Base-by-base conservation (phyloP, 2,797 vertebrate genomes). In the Esox masquinongy region DNA sequence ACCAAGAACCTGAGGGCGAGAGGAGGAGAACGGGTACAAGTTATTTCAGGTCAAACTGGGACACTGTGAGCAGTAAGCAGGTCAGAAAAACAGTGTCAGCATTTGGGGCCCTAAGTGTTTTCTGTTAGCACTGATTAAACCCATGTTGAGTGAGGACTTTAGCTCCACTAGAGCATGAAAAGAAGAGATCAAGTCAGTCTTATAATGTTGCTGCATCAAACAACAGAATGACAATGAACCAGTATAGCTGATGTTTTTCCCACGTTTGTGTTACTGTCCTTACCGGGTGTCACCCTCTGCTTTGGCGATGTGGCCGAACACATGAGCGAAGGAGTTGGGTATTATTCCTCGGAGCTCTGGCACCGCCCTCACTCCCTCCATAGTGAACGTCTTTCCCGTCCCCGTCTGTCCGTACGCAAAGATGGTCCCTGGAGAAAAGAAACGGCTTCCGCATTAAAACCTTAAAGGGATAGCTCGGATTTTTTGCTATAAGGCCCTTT, bases 331-430 rank as follows among this genome's bases (percentile, higher is more conserved):
- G 24, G 98, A 99, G 92, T 99, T 99, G n/a, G 98, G 98, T 81
- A 99, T 99, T 79, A 99, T 99, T 74, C 98, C 98, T 92, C 98
- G 90, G 68, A 99, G 97, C 79, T 99, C 98, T 71, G 98, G 98
- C 81, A 99, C 96, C 8, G 96, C 96, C 85, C 98, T 92, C 67
- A 99, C 96, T 1, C 98, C 98, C 91, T 99, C 98, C 98, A 99
- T 99, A 70, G 98, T 99, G 88, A 98, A 99, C 0, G 98, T 99
- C 91, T 99, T 99, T 69, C 98, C 98, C 63, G 98, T 99, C 84
- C 98, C 98, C 70, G 98, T 99, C 89, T 99, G 98, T 22, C 97
- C 98, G 77, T 99, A 99, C 29, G 98, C 98, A 93, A 99, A 99
- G 89, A 99, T 99, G 67, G 98, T 99, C 66, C 98, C 98, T 99